These are phyloP conservation scores for Notoglanidium macrostoma DNA, from an alignment of 2,797 vertebrate species.

Conservation along the genomic window DNA sequence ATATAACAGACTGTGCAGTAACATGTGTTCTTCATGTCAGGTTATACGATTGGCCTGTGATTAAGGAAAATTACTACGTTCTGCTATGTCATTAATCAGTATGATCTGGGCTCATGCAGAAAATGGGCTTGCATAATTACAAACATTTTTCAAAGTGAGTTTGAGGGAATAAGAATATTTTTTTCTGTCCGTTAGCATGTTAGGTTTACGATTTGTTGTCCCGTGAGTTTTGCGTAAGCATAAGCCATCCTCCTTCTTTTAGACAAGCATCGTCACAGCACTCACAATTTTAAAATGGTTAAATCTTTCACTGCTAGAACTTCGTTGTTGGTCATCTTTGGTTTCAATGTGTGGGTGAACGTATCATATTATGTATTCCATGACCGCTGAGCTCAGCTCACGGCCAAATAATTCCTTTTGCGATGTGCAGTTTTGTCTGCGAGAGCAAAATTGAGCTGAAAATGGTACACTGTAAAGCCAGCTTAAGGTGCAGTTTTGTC, in stretches of 20 bases:
- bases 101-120: no score
- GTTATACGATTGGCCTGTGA: background rate
- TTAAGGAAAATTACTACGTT: background rate
- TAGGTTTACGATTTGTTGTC: background rate
- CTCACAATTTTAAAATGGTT: background rate
- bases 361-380: background rate
- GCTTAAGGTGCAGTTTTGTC: background rate
- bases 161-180: background rate
- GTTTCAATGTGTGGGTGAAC: background rate
- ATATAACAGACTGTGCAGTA: background rate
- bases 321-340: background rate
- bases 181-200: background rate
- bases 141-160: background rate
- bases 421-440: background rate
- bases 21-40: background rate
- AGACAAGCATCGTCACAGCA: background rate
- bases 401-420: background rate
- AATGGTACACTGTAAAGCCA: background rate
- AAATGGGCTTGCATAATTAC: background rate
- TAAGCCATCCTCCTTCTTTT: background rate
- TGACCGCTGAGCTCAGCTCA: background rate
- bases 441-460: background rate
- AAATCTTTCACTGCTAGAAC: background rate
- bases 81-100: background rate
- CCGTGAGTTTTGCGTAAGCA: background rate